Percentiles rank a stretch among this genome's conserved stretches.
phyloP scores from a whole-genome alignment of 92 coral and sea anemone genomes.

The Paragorgia papillata region DNA sequence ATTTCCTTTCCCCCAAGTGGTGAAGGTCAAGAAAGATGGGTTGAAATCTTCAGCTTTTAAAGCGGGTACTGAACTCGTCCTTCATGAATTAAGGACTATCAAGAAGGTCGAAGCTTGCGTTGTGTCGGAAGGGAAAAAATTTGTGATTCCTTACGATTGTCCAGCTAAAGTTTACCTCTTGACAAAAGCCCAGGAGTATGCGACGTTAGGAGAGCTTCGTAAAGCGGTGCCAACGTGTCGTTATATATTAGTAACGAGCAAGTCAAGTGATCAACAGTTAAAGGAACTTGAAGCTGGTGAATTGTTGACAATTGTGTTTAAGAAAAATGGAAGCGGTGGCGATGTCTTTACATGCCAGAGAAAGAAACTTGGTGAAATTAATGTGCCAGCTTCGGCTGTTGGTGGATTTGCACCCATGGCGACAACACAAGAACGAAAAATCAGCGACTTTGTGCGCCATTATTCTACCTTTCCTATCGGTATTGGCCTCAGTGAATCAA shows the following conservation, averaged over 20 bases:
- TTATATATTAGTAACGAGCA: slow-evolving; percentile 14
- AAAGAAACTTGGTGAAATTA: slow-evolving; percentile 19
- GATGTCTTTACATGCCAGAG: slow-evolving; percentile 30
- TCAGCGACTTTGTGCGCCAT: slow-evolving; percentile 38
- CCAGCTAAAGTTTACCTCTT: slow-evolving; percentile 32
- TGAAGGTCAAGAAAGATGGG: slow-evolving; percentile 27
- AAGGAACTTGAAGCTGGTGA: slow-evolving; percentile 10
- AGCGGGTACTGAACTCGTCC: slow-evolving; percentile 3
- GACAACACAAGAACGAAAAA: slow-evolving; percentile 11
- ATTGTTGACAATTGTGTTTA: slow-evolving; percentile 30
- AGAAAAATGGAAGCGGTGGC: slow-evolving; percentile 6
- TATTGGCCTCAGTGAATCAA: slow-evolving; percentile 35
- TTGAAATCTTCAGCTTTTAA: slow-evolving; percentile 13
- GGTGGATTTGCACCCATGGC: slow-evolving; percentile 46
- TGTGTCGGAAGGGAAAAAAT: slow-evolving; percentile 12
- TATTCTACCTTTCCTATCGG: slow-evolving; percentile 41
- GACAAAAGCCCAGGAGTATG: slow-evolving; percentile 21
- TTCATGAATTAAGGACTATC: slow-evolving; percentile 22
- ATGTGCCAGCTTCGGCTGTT: slow-evolving; percentile 8
- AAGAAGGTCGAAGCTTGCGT: slow-evolving; percentile 35
- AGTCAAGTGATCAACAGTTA: slow-evolving; percentile 4
- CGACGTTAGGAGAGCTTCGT: slow-evolving; percentile 21
- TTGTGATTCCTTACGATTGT: slow-evolving; percentile 39
- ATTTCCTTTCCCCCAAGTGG: slow-evolving; percentile 18
- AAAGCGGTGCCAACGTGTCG: slow-evolving; percentile 37